A percentile compares a stretch with the other conserved stretches of the same genome.
phyloP scores from a whole-genome alignment of 1,140 invertebrate genomes.

The Nebria ingens region DNA sequence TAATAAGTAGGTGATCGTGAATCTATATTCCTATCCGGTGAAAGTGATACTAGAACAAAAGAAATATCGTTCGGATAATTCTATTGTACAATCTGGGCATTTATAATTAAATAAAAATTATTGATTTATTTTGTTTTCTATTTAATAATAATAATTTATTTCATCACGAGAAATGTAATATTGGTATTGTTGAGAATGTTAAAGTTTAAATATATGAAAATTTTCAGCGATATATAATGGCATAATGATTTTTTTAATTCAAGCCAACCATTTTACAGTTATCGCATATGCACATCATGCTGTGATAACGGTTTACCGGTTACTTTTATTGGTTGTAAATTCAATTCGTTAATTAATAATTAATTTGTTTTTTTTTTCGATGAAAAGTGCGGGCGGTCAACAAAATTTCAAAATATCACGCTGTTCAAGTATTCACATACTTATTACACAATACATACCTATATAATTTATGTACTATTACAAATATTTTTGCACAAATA shows the following conservation, averaged over 20 bases:
- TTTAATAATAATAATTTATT: not conserved
- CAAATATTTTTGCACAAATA: too few species aligned
- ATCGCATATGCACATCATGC: not conserved
- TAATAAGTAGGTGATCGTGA: not conserved
- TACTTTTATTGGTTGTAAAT: not conserved
- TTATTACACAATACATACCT: too few species aligned
- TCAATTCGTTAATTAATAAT: conserved; percentile 1
- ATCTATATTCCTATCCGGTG: not conserved
- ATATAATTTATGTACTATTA: too few species aligned
- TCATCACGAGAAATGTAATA: not conserved
- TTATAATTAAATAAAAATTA: not conserved
- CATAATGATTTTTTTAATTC: not conserved
- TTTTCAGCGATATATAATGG: too few species aligned
- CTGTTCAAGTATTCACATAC: too few species aligned
- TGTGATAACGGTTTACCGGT: not conserved
- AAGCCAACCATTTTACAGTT: too few species aligned
- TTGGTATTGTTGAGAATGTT: too few species aligned
- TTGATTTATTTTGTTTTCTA: not conserved
- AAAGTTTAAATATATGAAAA: too few species aligned
- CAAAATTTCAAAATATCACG: too few species aligned
- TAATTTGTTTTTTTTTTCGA: too few species aligned
- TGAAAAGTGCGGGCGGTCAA: too few species aligned
- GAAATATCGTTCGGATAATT: not conserved
- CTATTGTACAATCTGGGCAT: not conserved
- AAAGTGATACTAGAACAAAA: not conserved